phyloP scores from a whole-genome alignment of 2,888 invertebrate genomes.

The Archips xylosteana region DNA sequence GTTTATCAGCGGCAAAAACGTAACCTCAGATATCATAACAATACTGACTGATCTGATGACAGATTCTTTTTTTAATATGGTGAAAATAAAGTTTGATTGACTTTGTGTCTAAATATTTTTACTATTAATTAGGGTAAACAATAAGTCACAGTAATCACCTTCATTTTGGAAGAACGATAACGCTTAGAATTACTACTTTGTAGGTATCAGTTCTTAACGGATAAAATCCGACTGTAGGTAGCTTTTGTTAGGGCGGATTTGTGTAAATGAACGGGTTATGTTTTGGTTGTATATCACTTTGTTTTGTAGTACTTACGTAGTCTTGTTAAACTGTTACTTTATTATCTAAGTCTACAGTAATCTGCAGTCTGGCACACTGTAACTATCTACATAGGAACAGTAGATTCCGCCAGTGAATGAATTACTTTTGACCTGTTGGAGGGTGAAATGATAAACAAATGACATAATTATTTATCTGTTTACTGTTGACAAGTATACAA shows the following conservation, averaged over 20 bases:
- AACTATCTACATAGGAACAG: conserved; percentile 49
- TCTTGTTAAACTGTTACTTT: conserved; percentile 10
- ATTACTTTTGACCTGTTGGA: conserved; percentile 58
- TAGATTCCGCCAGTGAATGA: conserved; percentile 48
- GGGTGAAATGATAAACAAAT: conserved; percentile 55
- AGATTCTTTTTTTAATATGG: conserved; percentile 1
- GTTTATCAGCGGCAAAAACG: background rate
- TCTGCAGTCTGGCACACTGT: conserved; percentile 21
- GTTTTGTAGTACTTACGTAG: conserved; percentile 22
- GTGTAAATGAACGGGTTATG: conserved; percentile 11
- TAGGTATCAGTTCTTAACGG: background rate
- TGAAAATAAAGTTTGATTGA: conserved; percentile 1
- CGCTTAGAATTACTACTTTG: background rate
- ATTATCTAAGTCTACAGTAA: conserved; percentile 21
- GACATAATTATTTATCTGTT: conserved; percentile 58
- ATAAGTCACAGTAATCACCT: conserved; percentile 3
- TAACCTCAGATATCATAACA: background rate
- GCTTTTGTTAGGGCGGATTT: background rate
- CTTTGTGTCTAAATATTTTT: conserved; percentile 6
- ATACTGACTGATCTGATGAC: background rate
- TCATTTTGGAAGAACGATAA: background rate
- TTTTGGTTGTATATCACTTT: conserved; percentile 38
- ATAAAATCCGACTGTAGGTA: background rate
- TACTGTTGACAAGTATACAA: conserved; percentile 45
- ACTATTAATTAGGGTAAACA: conserved; percentile 33